A percentile compares a stretch with the other conserved stretches of the same genome.
These are phyloP conservation scores for Mormyrops boulengeri DNA, from an alignment of 2,797 vertebrate species.

Conservation along the genomic window DNA sequence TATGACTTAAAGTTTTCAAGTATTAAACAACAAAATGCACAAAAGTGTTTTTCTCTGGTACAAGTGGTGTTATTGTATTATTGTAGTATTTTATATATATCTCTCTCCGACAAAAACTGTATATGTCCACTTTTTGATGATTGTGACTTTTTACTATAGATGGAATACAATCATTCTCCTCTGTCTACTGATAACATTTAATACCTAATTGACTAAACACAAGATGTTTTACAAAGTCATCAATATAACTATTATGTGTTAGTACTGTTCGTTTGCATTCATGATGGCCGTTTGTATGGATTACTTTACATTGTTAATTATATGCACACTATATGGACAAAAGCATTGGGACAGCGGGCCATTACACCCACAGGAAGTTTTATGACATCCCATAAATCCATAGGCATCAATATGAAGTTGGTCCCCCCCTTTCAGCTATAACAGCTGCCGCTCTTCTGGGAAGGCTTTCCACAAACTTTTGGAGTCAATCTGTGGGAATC, in stretches of 20 bases:
- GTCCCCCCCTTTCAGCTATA: not conserved
- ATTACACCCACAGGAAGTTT: not conserved
- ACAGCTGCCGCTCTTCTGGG: not conserved
- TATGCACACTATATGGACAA: not conserved
- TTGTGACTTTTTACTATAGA: not conserved
- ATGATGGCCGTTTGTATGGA: not conserved
- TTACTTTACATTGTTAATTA: not conserved
- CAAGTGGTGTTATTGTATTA: not conserved
- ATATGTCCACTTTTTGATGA: not conserved
- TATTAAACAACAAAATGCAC: not conserved
- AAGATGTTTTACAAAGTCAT: not conserved
- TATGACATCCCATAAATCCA: not conserved
- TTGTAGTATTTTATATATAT: not conserved
- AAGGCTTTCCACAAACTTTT: not conserved
- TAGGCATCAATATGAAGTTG: not conserved
- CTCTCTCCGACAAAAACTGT: not conserved
- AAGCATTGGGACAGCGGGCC: not conserved
- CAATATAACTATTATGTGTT: not conserved
- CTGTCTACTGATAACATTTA: not conserved
- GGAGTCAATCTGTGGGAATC: not conserved
- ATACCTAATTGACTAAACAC: not conserved
- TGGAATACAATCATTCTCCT: not conserved
- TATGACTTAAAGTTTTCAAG: not conserved
- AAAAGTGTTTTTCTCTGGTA: not conserved
- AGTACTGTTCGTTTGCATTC: not conserved